phyloP scores from a whole-genome alignment of 2,797 vertebrate genomes.

The Megaceryle alcyon region DNA sequence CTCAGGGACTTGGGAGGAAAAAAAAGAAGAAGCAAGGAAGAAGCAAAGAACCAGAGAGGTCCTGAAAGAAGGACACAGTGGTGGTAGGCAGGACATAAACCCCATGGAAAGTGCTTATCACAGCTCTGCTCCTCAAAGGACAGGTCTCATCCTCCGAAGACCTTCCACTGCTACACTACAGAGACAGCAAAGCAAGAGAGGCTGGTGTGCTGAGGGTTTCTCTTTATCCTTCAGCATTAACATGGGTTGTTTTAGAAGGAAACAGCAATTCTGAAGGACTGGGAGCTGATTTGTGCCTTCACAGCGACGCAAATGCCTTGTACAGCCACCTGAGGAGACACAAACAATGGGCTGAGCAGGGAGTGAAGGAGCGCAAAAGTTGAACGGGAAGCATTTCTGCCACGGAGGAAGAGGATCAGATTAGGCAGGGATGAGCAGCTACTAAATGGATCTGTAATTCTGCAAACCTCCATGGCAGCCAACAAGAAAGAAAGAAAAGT shows the following conservation, averaged over 20 bases:
- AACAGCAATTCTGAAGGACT: background rate
- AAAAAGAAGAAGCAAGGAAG: background rate
- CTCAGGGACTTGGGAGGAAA: background rate
- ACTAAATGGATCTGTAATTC: background rate
- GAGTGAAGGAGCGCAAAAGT: background rate
- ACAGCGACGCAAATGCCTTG: background rate
- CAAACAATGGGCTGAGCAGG: accelerated
- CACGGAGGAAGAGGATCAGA: background rate
- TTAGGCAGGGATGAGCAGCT: background rate
- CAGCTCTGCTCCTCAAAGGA: background rate
- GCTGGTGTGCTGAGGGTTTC: background rate
- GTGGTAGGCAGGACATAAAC: background rate
- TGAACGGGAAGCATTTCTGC: background rate
- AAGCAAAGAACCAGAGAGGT: background rate
- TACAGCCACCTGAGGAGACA: background rate
- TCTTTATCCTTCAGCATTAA: accelerated
- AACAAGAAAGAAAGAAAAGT: background rate
- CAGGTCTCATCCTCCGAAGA: background rate
- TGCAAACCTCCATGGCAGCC: background rate
- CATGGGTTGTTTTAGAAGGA: background rate
- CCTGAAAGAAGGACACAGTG: background rate
- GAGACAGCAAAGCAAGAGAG: background rate
- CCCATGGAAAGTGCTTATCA: background rate
- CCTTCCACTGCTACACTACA: background rate
- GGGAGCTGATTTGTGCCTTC: background rate